phyloP scores from a whole-genome alignment of 1,140 invertebrate genomes.

The Sminthurinus signatus region DNA sequence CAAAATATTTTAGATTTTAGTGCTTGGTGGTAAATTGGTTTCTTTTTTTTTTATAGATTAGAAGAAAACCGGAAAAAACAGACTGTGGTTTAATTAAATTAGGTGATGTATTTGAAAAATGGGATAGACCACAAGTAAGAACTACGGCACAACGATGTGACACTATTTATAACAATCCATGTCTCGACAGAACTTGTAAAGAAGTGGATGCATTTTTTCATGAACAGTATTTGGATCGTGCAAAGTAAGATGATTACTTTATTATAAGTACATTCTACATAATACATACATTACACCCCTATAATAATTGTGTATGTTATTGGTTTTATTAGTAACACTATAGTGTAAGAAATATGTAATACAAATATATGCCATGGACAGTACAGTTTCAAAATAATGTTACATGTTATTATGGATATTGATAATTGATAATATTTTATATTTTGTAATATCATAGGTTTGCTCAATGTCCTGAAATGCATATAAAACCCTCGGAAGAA shows the following conservation, averaged over 20 bases:
- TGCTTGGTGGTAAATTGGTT: too few species aligned
- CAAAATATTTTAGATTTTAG: too few species aligned
- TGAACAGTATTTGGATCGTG: conserved; percentile 29
- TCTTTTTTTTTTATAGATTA: too few species aligned
- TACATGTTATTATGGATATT: not conserved
- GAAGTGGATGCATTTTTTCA: conserved; percentile 37
- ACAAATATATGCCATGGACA: too few species aligned
- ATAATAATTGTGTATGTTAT: too few species aligned
- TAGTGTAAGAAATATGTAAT: too few species aligned
- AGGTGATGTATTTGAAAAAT: conserved; percentile 31
- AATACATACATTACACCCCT: too few species aligned
- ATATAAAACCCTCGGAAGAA: conserved; percentile 22
- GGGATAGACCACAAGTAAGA: conserved; percentile 33
- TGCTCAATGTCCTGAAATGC: conserved; percentile 27
- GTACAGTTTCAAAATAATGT: not conserved
- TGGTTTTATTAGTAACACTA: too few species aligned
- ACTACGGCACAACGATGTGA: conserved; percentile 29
- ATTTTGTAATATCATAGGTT: conserved; percentile 17
- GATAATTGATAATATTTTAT: not conserved
- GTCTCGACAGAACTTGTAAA: conserved; percentile 8
- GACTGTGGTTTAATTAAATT: not conserved
- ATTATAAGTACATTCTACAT: too few species aligned
- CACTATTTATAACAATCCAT: conserved; percentile 34
- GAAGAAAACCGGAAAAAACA: conserved; percentile 13
- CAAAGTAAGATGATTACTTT: conserved; percentile 18